Conservation (phyloP, 2,888 invertebrate species). For the Argyresthia goedartella region DNA sequence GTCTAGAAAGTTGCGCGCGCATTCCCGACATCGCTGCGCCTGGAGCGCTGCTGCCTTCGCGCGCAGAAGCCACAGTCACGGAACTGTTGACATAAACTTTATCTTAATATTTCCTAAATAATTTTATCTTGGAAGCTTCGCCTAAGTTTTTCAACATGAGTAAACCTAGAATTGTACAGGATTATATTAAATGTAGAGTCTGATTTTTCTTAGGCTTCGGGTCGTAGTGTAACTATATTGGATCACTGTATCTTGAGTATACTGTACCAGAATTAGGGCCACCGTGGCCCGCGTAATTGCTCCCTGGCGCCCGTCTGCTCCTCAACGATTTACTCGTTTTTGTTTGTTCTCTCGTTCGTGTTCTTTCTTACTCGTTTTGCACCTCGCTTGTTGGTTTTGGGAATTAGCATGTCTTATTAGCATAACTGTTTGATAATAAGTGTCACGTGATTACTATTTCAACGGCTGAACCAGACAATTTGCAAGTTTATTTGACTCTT, state of each 20-base stretch:
- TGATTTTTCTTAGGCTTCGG: no score
- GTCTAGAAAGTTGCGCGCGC: constrained; percentile 6
- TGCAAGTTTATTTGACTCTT: not conserved
- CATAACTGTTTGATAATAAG: constrained; percentile 64
- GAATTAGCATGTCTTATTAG: constrained; percentile 71
- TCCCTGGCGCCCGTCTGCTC: constrained; percentile 59
- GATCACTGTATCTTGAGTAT: no score
- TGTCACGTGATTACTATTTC: constrained; percentile 57
- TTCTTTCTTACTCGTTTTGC: constrained; percentile 37
- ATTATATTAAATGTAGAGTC: no score
- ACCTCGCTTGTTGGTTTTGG: constrained; percentile 64
- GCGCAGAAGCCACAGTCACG: not conserved
- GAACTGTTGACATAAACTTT: no score
- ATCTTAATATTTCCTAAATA: not conserved
- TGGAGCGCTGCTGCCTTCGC: not conserved
- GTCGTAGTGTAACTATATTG: no score
- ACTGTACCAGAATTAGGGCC: constrained; percentile 1
- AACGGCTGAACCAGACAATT: constrained; percentile 26
- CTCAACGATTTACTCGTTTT: constrained; percentile 42
- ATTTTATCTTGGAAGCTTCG: no score
- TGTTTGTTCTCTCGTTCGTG: constrained; percentile 22
- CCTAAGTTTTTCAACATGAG: no score
- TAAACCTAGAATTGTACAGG: no score
- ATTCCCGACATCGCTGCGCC: constrained; percentile 3
- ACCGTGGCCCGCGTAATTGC: constrained; percentile 44